Percentiles rank a stretch among this genome's conserved stretches.
Conservation (phyloP, 1,140 invertebrate genomes). For the Panonychus citri region DNA sequence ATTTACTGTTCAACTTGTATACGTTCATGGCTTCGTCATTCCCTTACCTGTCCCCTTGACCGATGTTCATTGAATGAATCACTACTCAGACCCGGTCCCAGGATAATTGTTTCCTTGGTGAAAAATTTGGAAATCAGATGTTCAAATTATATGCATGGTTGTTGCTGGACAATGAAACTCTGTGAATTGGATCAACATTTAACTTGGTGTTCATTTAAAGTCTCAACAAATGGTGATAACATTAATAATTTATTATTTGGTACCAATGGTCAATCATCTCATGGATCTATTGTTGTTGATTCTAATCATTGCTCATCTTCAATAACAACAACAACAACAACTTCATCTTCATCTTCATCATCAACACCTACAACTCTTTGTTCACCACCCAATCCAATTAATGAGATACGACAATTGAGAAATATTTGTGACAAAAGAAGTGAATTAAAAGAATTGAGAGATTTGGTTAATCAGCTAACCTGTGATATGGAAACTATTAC, state of each 20-base stretch:
- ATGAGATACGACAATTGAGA: neutral
- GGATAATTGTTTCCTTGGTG: neutral
- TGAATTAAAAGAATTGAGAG: neutral
- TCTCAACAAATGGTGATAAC: neutral
- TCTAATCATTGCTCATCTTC: neutral
- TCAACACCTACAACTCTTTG: neutral
- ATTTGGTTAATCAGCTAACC: neutral
- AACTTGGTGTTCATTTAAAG: neutral
- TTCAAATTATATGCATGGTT: neutral
- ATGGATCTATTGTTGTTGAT: neutral
- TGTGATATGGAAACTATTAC: neutral
- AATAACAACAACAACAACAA: neutral
- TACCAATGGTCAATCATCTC: neutral
- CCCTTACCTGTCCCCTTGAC: neutral
- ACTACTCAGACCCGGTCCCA: neutral
- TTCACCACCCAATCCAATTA: neutral
- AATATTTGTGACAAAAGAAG: neutral
- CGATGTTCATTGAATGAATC: neutral
- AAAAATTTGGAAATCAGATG: conserved; percentile 1
- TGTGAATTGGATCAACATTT: neutral
- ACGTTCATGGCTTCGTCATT: neutral
- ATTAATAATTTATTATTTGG: neutral
- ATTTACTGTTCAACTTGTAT: neutral
- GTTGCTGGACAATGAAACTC: neutral
- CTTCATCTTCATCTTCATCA: neutral